A percentile compares a stretch with the other conserved stretches of the same genome.
Evolutionary conservation across 2,797 vertebrate genomes (phyloP).

Genomic region (Tapirus indicus): DNA sequence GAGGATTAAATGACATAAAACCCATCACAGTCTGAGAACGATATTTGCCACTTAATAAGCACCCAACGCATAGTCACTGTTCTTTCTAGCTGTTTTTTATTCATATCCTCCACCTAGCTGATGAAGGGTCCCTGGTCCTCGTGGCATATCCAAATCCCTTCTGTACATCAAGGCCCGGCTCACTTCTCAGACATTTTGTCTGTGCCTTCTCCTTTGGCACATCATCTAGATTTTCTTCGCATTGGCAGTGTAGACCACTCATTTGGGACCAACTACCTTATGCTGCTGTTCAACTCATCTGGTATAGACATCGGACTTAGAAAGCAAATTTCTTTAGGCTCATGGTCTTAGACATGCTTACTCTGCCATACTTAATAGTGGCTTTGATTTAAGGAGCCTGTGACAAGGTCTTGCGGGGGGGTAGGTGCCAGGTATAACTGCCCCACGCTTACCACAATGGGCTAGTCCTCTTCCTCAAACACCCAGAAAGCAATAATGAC

Average conservation of each 20-base stretch:
- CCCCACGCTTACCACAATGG: rapidly evolving
- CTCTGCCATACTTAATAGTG: not conserved
- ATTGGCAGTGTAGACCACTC: rapidly evolving
- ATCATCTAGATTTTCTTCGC: no score
- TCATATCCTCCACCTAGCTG: not conserved
- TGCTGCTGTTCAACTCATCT: not conserved
- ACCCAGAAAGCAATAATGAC: not conserved
- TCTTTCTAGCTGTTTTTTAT: not conserved
- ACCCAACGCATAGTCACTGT: not conserved
- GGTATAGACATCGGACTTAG: not conserved
- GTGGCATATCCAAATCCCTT: not conserved
- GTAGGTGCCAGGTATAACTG: rapidly evolving
- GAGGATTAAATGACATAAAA: not conserved
- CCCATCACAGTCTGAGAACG: not conserved
- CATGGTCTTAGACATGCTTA: not conserved
- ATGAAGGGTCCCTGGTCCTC: not conserved
- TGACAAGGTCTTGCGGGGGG: not conserved
- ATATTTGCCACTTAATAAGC: not conserved
- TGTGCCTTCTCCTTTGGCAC: not conserved
- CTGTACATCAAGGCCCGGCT: not conserved
- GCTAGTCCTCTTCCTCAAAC: not conserved
- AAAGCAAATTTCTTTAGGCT: not conserved
- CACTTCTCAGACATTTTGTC: not conserved
- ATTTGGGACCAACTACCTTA: not conserved
- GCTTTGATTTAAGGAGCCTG: not conserved